These are phyloP conservation scores for Cryptoblepharus egeriae DNA, from an alignment of 2,797 vertebrate species.

Conservation along the genomic window DNA sequence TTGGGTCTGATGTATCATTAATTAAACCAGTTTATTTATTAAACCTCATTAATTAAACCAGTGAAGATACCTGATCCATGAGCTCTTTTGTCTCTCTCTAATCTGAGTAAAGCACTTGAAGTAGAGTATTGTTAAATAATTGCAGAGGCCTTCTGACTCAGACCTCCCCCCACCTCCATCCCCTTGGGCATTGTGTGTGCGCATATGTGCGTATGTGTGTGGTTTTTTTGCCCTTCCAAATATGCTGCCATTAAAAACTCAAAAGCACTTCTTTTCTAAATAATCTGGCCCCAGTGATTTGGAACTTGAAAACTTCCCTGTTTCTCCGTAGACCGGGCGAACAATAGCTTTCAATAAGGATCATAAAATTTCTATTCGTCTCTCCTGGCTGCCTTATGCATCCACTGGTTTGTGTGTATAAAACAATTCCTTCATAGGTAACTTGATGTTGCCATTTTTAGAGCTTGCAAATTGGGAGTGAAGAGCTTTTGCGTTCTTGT, in stretches of 20 bases:
- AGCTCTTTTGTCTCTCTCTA: not conserved
- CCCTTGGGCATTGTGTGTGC: not conserved
- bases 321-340: not conserved
- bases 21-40: not conserved
- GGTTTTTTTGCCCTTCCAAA: not conserved
- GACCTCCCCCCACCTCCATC: not conserved
- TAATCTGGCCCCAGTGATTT: not conserved
- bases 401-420: not conserved
- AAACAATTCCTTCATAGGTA: slow-evolving; percentile 36
- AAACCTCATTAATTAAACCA: not conserved
- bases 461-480: slow-evolving; percentile 20
- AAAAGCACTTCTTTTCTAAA: not conserved
- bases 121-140: slow-evolving; percentile 39
- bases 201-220: no score
- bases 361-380: slow-evolving; percentile 36
- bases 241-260: not conserved
- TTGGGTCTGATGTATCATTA: not conserved
- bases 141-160: not conserved
- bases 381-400: not conserved
- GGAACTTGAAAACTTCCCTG: slow-evolving; percentile 11
- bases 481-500: slow-evolving; percentile 16
- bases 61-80: not conserved
- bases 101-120: slow-evolving; percentile 25
- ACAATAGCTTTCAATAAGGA: slow-evolving; percentile 6
- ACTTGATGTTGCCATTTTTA: slow-evolving; percentile 9